phyloP scores from a whole-genome alignment of 2,113 vertebrate species.

The Hyperopisus bebe region DNA sequence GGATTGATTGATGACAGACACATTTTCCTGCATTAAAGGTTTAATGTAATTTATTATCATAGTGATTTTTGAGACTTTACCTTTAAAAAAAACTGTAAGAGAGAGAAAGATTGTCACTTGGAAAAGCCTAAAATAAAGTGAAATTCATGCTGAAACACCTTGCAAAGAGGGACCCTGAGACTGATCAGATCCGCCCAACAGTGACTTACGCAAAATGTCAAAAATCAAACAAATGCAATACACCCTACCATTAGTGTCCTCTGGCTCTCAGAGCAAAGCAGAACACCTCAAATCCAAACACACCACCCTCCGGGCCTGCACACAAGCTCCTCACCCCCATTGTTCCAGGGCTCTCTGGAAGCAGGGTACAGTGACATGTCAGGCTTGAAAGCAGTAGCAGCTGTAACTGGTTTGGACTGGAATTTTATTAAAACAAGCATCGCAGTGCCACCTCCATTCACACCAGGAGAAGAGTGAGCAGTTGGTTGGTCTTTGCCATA shows the following conservation, averaged over 20 bases:
- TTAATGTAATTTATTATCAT: neutral
- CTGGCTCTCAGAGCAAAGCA: neutral
- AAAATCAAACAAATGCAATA: neutral
- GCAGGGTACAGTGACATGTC: neutral
- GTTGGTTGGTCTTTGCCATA: neutral
- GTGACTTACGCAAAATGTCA: neutral
- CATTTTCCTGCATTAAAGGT: neutral
- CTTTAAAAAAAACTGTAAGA: neutral
- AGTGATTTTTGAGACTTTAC: neutral
- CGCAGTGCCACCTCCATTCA: neutral
- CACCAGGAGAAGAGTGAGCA: neutral
- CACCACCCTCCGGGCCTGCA: neutral
- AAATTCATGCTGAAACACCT: neutral
- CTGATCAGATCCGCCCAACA: neutral
- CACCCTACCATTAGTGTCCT: neutral
- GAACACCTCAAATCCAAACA: neutral
- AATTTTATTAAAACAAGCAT: neutral
- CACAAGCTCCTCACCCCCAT: neutral
- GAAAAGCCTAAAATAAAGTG: neutral
- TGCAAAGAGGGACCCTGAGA: neutral
- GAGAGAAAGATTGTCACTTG: neutral
- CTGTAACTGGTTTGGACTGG: neutral
- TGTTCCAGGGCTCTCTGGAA: neutral
- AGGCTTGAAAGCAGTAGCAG: neutral
- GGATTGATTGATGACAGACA: too few relatives aligned